phyloP scores from a whole-genome alignment of 2,797 vertebrate species.

The Meda fulgida region DNA sequence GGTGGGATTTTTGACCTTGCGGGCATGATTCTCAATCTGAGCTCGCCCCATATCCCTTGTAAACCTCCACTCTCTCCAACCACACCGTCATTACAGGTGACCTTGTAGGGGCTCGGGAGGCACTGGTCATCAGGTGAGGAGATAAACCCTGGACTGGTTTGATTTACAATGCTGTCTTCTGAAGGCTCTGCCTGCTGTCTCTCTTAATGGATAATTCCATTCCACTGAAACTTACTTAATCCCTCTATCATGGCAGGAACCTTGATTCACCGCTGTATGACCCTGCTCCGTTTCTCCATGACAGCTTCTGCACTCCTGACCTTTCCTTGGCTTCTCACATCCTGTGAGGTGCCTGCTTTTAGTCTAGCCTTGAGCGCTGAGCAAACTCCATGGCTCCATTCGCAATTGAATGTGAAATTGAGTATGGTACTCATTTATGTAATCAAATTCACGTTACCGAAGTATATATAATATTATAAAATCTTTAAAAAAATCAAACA shows the following conservation, averaged over 20 bases:
- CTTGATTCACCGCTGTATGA: slow-evolving; percentile 52
- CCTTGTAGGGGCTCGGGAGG: slow-evolving; percentile 56
- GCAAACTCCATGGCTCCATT: slow-evolving; percentile 9
- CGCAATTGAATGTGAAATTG: background rate
- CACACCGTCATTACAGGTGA: slow-evolving; percentile 54
- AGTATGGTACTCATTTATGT: background rate
- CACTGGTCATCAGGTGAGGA: slow-evolving; percentile 42
- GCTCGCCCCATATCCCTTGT: background rate
- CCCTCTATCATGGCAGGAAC: slow-evolving; percentile 49
- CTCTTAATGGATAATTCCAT: slow-evolving; percentile 52
- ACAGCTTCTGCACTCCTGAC: slow-evolving; percentile 50
- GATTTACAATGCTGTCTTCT: slow-evolving; percentile 61
- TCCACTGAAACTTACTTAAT: slow-evolving; percentile 61
- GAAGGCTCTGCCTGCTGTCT: slow-evolving; percentile 42
- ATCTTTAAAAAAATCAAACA: no score
- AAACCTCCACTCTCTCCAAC: slow-evolving; percentile 8
- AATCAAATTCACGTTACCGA: background rate
- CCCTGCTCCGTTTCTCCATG: slow-evolving; percentile 33
- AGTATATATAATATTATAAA: background rate
- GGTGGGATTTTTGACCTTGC: background rate
- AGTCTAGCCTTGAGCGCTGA: slow-evolving; percentile 28
- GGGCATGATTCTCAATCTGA: slow-evolving; percentile 3
- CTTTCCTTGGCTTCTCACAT: slow-evolving; percentile 43
- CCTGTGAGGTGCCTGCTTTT: slow-evolving; percentile 42
- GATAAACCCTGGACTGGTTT: slow-evolving; percentile 54